Conservation (phyloP, 2,113 vertebrate genomes). For the Hepsetus odoe region DNA sequence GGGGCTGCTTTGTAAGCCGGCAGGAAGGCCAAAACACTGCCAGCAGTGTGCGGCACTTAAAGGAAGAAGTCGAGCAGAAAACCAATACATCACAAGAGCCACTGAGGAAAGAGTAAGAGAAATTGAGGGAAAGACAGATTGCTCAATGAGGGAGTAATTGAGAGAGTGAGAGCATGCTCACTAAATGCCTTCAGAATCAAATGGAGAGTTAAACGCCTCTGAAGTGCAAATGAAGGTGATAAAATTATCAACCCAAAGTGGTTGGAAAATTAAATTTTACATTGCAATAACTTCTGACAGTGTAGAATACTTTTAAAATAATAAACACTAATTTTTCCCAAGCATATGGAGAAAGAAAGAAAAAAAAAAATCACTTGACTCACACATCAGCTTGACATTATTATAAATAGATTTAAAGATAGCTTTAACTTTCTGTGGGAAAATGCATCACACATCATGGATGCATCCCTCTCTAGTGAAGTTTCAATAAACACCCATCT, state of each 20-base stretch:
- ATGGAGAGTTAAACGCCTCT: neutral
- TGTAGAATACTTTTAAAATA: no score
- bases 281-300: neutral
- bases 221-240: neutral
- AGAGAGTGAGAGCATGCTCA: constrained; percentile 29
- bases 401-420: neutral
- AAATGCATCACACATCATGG: neutral
- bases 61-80: constrained; percentile 62
- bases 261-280: neutral
- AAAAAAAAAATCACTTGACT: no score
- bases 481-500: neutral
- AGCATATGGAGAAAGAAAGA: no score
- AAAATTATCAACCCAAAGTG: neutral
- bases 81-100: constrained; percentile 61
- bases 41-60: constrained; percentile 62
- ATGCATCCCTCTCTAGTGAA: no score
- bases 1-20: constrained; percentile 57
- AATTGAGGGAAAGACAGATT: constrained; percentile 25
- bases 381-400: neutral
- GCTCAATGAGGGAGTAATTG: constrained; percentile 28
- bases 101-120: constrained; percentile 31
- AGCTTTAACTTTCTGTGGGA: neutral
- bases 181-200: constrained; percentile 10
- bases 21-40: constrained; percentile 60
- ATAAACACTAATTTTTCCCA: no score